Evolutionary conservation across 2,888 invertebrate genomes (phyloP).

Genomic region (Lobophora halterata): DNA sequence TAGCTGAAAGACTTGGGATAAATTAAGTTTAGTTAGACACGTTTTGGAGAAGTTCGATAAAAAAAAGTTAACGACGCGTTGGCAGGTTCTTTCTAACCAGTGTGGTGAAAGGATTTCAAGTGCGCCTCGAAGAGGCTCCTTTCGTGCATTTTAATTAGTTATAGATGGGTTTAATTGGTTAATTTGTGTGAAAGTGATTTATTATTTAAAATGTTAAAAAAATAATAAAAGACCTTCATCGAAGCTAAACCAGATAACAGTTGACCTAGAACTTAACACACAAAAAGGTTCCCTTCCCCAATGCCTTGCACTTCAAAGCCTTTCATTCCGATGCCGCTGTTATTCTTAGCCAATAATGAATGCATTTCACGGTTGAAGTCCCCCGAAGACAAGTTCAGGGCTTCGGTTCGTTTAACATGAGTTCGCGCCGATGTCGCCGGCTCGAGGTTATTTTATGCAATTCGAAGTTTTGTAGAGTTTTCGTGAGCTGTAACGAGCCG

Average conservation of each 20-base stretch:
- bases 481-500: slow-evolving; percentile 10
- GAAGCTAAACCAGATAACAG: neutral
- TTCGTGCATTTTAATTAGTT: too few species aligned
- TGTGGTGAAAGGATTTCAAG: too few species aligned
- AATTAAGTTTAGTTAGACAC: too few species aligned
- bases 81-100: too few species aligned
- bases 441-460: slow-evolving; percentile 32
- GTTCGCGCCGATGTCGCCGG: slow-evolving; percentile 31
- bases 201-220: too few species aligned
- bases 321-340: slow-evolving; percentile 15
- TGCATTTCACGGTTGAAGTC: slow-evolving; percentile 23
- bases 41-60: too few species aligned
- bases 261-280: slow-evolving; percentile 8
- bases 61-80: too few species aligned
- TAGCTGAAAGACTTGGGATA: too few species aligned
- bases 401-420: slow-evolving; percentile 46
- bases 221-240: too few species aligned
- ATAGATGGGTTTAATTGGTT: too few species aligned
- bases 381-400: slow-evolving; percentile 20
- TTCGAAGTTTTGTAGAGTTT: slow-evolving; percentile 24
- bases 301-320: slow-evolving; percentile 14
- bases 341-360: slow-evolving; percentile 26
- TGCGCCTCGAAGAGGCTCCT: too few species aligned
- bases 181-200: too few species aligned
- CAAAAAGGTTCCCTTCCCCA: slow-evolving; percentile 1